A percentile compares a stretch with the other conserved stretches of the same genome.
These are phyloP conservation scores for Diprion similis DNA, from an alignment of 1,140 invertebrate species.

Conservation along the genomic window DNA sequence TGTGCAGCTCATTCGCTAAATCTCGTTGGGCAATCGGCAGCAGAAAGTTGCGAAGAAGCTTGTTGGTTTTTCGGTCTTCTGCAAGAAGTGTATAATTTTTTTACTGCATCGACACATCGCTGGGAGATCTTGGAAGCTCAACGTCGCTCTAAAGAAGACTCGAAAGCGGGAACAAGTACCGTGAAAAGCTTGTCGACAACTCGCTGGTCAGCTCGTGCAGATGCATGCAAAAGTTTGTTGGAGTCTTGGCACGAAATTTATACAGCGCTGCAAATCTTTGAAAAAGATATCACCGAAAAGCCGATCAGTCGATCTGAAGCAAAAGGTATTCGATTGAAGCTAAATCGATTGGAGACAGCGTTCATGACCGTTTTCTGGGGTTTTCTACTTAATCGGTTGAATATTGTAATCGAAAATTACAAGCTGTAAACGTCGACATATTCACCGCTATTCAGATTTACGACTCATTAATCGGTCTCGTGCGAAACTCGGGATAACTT, in stretches of 20 bases:
- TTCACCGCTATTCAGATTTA: constrained; percentile 22
- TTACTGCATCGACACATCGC: constrained; percentile 14
- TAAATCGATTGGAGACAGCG: constrained; percentile 25
- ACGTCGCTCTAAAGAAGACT: too few relatives aligned
- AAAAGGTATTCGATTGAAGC: constrained; percentile 19
- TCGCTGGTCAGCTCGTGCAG: constrained; percentile 29
- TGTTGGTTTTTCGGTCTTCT: constrained; percentile 24
- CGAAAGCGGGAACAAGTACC: too few relatives aligned
- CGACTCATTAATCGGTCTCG: constrained; percentile 14
- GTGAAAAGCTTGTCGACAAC: constrained; percentile 29
- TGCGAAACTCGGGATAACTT: constrained; percentile 20
- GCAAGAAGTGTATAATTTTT: constrained; percentile 29
- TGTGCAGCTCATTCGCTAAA: constrained; percentile 42
- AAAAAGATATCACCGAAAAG: constrained; percentile 22
- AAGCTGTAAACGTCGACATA: constrained; percentile 22
- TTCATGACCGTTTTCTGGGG: constrained; percentile 28
- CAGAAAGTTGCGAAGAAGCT: constrained; percentile 37
- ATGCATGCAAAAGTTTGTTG: constrained; percentile 23
- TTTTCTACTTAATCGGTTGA: constrained; percentile 20
- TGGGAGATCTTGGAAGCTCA: constrained; percentile 14
- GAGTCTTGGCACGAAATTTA: constrained; percentile 18
- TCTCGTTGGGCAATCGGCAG: constrained; percentile 41
- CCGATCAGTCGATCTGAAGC: constrained; percentile 15
- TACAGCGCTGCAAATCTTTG: constrained; percentile 15
- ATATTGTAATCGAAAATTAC: constrained; percentile 23